Conservation (phyloP, 2,797 vertebrate species). For the Odontamblyopus lacepedii region DNA sequence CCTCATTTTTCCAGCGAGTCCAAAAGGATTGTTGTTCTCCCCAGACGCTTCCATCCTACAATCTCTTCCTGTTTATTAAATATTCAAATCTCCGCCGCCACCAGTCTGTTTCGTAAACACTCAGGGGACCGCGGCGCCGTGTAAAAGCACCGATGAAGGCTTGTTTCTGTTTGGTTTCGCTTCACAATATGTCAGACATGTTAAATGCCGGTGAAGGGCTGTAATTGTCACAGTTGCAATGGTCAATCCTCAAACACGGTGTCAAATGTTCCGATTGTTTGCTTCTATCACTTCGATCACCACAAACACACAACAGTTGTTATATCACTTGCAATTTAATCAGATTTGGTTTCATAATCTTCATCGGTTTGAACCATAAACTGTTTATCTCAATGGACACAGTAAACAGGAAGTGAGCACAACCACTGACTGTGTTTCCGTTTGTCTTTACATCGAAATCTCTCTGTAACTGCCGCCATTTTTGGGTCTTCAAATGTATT, state of each 20-base stretch:
- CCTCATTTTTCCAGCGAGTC: conserved; percentile 68
- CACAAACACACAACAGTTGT: too few species aligned
- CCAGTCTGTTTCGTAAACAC: conserved; percentile 74
- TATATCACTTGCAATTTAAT: too few species aligned
- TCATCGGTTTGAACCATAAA: too few species aligned
- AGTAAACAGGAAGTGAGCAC: too few species aligned
- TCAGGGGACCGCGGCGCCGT: conserved; percentile 62
- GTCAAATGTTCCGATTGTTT: not conserved
- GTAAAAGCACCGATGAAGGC: conserved; percentile 65
- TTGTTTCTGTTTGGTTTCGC: conserved; percentile 61
- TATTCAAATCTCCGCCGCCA: conserved; percentile 76
- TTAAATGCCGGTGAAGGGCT: conserved; percentile 51
- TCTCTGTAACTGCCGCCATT: too few species aligned
- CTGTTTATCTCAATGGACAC: too few species aligned
- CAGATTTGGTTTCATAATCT: too few species aligned
- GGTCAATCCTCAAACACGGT: not conserved
- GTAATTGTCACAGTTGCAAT: conserved; percentile 19
- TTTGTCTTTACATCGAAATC: too few species aligned
- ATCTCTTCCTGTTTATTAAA: conserved; percentile 75
- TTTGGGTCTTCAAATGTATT: too few species aligned
- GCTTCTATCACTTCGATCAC: not conserved
- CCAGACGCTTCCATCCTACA: conserved; percentile 62
- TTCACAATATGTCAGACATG: conserved; percentile 44
- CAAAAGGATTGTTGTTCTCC: conserved; percentile 71
- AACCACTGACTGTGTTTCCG: too few species aligned